Base-by-base conservation (phyloP, 1,140 invertebrate species). In the Drosophila gunungcola region DNA sequence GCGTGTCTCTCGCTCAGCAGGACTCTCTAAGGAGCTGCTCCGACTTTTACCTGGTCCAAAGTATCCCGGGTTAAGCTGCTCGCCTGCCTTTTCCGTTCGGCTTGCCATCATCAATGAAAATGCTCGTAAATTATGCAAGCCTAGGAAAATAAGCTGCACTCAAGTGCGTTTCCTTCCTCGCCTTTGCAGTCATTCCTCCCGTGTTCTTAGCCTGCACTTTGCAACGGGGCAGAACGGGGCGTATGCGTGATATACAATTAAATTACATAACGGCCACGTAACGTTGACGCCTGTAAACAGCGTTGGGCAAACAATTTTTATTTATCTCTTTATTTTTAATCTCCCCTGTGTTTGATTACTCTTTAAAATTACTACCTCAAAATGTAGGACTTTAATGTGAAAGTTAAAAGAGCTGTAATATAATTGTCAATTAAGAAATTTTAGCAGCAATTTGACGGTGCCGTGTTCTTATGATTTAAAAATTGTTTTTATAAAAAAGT, bases 131-230 rank as follows among this genome's bases (percentile, higher is more conserved):
- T 88, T 89, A 88, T 88, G 83, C 84, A 88, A 84, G 72, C 70
- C 84, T 84, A 84, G 78, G 83, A 88, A 88, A 88, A 89, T 84
- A 88, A 88, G 84, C 83, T 88, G 80, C 83, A 88, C 83, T 88
- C 68, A 77, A 89, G 80, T 77, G 80, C 67, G 80, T 65, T 78
- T 49, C 49, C 21, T 58, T 56, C 36, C 38, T 65, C 43, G n/a
- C 25, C 41, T 9, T 36, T 12, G n/a, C 34, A 34, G 13, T 38
- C 21, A 11, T 63, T n/a, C 9, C 57, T 41, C 12, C 25, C 3
- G 12, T 34, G 4, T 56, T 48, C 42, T 27, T 21, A 12, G 32
- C 41, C 29, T 42, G 60, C 46, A 65, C 58, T 75, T 75, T 64
- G 58, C 36, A 5, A 7, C 21, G 3, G 21, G 2, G 21, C 54